Base-by-base conservation (phyloP, 2,888 invertebrate genomes). In the Ryuthela nishihirai region DNA sequence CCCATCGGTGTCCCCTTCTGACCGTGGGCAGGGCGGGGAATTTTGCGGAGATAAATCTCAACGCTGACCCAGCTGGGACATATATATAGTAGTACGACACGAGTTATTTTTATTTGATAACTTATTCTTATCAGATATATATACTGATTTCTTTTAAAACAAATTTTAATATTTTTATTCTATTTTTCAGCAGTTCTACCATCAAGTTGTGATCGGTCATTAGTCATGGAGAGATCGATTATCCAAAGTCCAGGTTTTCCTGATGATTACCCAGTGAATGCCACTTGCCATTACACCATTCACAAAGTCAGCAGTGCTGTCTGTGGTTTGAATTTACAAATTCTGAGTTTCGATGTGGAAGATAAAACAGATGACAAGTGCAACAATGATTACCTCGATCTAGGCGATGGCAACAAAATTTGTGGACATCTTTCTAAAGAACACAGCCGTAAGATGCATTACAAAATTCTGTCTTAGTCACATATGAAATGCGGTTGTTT, bases 201-300 rank as follows among this genome's bases (percentile, higher is more conserved):
- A 1, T 39, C 39, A 1, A 38, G 38, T 15, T 54, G 54, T 17
- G 41, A 34, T 2, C 47, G 44, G 6, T 45, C 50, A 20, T 56
- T 23, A 12, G 50, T 42, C 2, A 35, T 25, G 4, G 50, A 56
- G 10, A 24, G 35, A 0, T 56, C 52, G 20, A 52, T 66, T 20
- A 47, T 68, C n/a, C 64, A 61, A 21, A 66, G 66, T 38, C 53
- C 64, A 9, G 49, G 50, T 25, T 68, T 68, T 44, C 68, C 68
- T 0, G 54, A 50, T 15, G 44, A 54, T 15, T 68, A 68, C 59
- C 62, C 49, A 10, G 39, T 64, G 4, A 50, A 58, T 23, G 49
- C 54, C 9, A 52, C 54, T 5, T 68, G 68, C 62, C 64, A 64
- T 9, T 67, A 59, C 39, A 46, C 60, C 6, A 55, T 68, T 9